Evolutionary conservation across 1,140 invertebrate species (phyloP).

Genomic region (Nasonia giraulti): DNA sequence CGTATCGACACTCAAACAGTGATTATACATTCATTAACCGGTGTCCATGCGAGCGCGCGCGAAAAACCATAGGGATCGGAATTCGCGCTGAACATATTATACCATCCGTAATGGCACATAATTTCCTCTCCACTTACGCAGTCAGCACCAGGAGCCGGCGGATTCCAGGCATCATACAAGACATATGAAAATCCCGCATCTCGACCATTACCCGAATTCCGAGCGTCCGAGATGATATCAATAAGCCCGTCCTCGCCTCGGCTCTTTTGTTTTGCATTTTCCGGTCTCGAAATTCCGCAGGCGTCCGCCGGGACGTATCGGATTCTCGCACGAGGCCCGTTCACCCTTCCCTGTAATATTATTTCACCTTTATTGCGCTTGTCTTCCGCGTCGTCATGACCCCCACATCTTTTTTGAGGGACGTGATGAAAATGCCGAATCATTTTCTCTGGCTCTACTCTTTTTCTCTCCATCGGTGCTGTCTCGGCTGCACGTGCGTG

Average conservation of each 20-base stretch:
- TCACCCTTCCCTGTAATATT: conserved; percentile 8
- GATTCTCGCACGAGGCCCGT: not conserved
- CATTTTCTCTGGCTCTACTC: not conserved
- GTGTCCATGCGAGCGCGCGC: no score
- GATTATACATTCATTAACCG: no score
- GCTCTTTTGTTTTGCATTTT: not conserved
- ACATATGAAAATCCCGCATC: not conserved
- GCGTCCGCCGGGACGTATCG: not conserved
- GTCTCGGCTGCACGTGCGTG: no score
- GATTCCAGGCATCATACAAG: not conserved
- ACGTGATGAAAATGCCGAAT: conserved; percentile 29
- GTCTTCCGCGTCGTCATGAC: not conserved
- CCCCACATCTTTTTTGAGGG: not conserved
- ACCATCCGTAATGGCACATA: no score
- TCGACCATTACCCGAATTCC: not conserved
- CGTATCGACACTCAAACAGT: no score
- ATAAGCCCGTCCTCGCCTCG: not conserved
- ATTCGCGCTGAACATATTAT: no score
- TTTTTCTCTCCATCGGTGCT: not conserved
- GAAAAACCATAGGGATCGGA: no score
- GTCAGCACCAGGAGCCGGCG: not conserved
- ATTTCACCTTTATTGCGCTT: conserved; percentile 40
- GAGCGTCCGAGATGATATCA: not conserved
- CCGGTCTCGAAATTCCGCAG: not conserved
- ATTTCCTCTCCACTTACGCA: not conserved